phyloP scores from a whole-genome alignment of 1,140 invertebrate genomes.

The Penaeus vannamei region DNA sequence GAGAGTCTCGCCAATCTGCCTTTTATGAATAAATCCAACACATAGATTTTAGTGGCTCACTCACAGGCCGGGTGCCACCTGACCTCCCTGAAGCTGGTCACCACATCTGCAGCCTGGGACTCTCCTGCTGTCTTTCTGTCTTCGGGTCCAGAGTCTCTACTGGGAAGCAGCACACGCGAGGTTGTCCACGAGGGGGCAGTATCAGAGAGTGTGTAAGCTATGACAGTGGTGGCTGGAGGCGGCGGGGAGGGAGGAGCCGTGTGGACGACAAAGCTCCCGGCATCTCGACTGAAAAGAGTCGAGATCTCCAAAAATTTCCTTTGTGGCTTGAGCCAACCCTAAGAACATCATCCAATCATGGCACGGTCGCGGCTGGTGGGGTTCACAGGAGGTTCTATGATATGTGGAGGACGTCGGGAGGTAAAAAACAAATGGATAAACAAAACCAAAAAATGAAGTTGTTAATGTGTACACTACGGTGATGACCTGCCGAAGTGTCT shows the following conservation, averaged over 20 bases:
- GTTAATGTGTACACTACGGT: no score
- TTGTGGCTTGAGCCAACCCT: slow-evolving; percentile 31
- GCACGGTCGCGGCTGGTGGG: slow-evolving; percentile 50
- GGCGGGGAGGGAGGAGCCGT: slow-evolving; percentile 19
- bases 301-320: slow-evolving; percentile 48
- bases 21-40: slow-evolving; percentile 44
- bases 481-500: no score
- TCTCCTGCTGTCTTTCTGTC: slow-evolving; percentile 44
- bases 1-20: slow-evolving; percentile 51
- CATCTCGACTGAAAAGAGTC: slow-evolving; percentile 60
- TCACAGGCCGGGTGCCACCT: slow-evolving; percentile 55
- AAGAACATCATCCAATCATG: slow-evolving; percentile 50
- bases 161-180: slow-evolving; percentile 50
- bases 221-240: slow-evolving; percentile 38
- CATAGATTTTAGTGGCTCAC: slow-evolving; percentile 35
- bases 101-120: slow-evolving; percentile 43
- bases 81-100: slow-evolving; percentile 42
- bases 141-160: slow-evolving; percentile 39
- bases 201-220: slow-evolving; percentile 45
- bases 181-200: slow-evolving; percentile 46
- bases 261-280: slow-evolving; percentile 47
- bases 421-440: background rate
- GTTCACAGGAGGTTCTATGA: slow-evolving; percentile 17
- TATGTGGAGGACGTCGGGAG: slow-evolving; percentile 37
- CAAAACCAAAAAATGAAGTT: background rate